These are phyloP conservation scores for Chaetophractus vellerosus DNA, from an alignment of 2,797 vertebrate genomes.

Conservation along the genomic window DNA sequence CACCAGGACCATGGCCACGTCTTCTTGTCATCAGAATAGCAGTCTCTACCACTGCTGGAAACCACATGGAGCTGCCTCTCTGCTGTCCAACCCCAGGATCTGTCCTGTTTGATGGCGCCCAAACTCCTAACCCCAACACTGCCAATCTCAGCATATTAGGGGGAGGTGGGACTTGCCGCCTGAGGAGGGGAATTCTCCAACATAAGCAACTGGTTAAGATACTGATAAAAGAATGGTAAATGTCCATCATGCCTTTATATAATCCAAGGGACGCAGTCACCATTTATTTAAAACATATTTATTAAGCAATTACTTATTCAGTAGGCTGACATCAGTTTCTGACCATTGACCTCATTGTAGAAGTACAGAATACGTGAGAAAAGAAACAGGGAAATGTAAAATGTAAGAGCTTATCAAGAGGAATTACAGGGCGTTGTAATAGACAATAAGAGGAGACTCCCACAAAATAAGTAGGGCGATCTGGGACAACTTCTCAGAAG, in stretches of 20 bases:
- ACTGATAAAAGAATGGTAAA: background rate
- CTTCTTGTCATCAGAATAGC: background rate
- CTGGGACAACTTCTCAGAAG: background rate
- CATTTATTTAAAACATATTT: background rate
- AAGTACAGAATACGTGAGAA: background rate
- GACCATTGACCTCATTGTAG: background rate
- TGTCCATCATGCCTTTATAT: background rate
- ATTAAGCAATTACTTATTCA: background rate
- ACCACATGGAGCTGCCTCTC: background rate
- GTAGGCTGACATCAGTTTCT: too few relatives aligned
- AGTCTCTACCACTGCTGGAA: background rate
- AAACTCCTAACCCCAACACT: background rate
- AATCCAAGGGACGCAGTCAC: background rate
- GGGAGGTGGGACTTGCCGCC: background rate
- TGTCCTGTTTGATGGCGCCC: background rate
- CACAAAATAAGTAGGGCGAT: background rate
- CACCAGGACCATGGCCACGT: too few relatives aligned
- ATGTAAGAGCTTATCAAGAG: background rate
- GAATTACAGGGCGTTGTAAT: background rate
- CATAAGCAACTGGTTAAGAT: background rate
- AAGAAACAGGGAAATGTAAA: background rate
- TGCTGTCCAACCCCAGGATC: background rate
- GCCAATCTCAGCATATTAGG: background rate
- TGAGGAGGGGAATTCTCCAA: background rate
- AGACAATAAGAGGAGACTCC: background rate